These are phyloP conservation scores for Saccopteryx bilineata DNA, from an alignment of 2,113 vertebrate genomes.

Conservation along the genomic window DNA sequence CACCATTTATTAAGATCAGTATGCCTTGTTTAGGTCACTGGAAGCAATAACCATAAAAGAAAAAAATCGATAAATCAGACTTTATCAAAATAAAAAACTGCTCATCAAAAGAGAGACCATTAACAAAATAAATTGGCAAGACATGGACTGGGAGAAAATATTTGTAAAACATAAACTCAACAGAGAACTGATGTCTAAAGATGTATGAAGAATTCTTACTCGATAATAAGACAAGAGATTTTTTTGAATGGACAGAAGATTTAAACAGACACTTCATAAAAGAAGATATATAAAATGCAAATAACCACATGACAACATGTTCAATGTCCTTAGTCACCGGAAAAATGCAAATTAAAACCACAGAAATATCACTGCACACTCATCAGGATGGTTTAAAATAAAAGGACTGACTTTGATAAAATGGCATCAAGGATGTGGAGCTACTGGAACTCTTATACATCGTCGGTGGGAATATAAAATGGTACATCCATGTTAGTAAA, in stretches of 20 bases:
- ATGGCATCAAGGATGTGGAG: background rate
- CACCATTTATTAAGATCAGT: slow-evolving; percentile 29
- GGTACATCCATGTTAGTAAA: background rate
- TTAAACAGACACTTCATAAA: background rate
- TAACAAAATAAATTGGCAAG: slow-evolving; percentile 55
- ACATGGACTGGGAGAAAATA: slow-evolving; percentile 7
- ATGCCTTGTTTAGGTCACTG: slow-evolving; percentile 9
- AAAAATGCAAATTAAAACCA: slow-evolving; percentile 41
- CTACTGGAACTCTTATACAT: background rate
- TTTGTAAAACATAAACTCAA: slow-evolving; percentile 33
- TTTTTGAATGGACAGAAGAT: background rate
- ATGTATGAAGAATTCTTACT: slow-evolving; percentile 6
- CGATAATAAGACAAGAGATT: background rate
- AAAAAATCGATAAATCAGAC: slow-evolving; percentile 32
- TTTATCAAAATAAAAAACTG: slow-evolving; percentile 38
- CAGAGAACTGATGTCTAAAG: background rate
- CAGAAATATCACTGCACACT: background rate
- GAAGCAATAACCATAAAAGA: slow-evolving; percentile 35
- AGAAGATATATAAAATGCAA: background rate
- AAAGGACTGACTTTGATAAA: slow-evolving; percentile 28
- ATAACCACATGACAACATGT: background rate
- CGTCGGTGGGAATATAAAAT: background rate
- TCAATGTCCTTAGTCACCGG: background rate
- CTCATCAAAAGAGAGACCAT: slow-evolving; percentile 7
- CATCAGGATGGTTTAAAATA: background rate